Evolutionary conservation across 2,113 vertebrate genomes (phyloP).

Genomic region (Cranoglanis bouderius): DNA sequence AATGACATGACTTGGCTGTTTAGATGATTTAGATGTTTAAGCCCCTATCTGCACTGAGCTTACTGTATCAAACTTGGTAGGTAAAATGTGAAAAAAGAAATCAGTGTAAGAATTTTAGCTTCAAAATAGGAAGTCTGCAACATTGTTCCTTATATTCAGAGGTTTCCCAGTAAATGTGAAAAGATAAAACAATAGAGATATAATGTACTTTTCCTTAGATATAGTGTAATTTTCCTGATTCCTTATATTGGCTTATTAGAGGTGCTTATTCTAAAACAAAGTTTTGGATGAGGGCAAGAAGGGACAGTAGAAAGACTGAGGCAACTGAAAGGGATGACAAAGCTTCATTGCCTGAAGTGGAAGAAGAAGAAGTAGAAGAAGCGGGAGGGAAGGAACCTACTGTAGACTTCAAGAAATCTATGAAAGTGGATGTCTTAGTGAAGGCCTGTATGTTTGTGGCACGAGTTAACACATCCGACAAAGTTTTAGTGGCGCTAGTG

Average conservation of each 20-base stretch:
- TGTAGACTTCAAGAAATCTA: neutral
- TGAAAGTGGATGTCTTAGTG: constrained; percentile 21
- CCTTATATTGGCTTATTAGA: neutral
- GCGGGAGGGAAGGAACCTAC: constrained; percentile 15
- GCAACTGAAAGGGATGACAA: constrained; percentile 1
- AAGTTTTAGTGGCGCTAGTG: neutral
- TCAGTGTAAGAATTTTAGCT: too few relatives aligned
- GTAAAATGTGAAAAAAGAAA: neutral
- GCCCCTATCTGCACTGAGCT: neutral
- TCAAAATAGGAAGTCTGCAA: too few relatives aligned
- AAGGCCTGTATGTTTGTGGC: neutral
- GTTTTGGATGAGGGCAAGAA: constrained; percentile 1
- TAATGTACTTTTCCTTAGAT: neutral
- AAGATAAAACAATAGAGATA: neutral
- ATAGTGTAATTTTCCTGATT: neutral
- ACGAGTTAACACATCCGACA: neutral
- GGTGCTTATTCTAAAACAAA: neutral
- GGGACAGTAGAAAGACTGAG: constrained; percentile 26
- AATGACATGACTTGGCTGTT: neutral
- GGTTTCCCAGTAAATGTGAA: neutral
- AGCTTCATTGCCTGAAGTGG: neutral
- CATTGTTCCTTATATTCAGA: neutral
- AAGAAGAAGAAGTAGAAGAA: neutral
- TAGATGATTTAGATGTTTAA: neutral
- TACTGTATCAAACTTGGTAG: neutral